Conservation (phyloP, 2,797 vertebrate genomes). For the Gallinago solitaria region DNA sequence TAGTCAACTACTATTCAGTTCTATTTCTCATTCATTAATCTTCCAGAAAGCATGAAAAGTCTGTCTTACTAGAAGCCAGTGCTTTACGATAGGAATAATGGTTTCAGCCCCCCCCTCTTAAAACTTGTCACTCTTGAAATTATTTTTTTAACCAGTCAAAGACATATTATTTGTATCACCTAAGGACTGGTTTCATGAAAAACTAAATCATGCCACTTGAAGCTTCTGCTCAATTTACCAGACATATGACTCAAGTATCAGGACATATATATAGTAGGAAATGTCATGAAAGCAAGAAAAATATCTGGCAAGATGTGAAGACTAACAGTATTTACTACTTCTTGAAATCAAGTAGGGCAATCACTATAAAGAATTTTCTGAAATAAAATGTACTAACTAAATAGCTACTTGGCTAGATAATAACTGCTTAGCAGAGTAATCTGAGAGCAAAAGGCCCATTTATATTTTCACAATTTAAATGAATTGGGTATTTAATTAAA, state of each 20-base stretch:
- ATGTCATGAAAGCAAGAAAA: background rate
- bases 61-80: background rate
- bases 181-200: background rate
- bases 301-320: background rate
- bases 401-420: background rate
- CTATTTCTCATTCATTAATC: background rate
- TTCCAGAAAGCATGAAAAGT: background rate
- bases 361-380: background rate
- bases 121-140: background rate
- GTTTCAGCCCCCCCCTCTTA: background rate
- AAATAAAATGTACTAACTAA: background rate
- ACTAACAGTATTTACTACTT: background rate
- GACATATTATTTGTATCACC: background rate
- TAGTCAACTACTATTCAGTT: background rate
- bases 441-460: background rate
- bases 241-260: background rate
- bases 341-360: background rate
- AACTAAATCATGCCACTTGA: background rate
- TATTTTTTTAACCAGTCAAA: background rate
- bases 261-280: background rate
- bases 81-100: background rate
- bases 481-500: conserved; percentile 33
- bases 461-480: conserved; percentile 25
- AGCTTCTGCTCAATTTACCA: background rate
- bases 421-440: background rate